Conservation (phyloP, 2,888 invertebrate genomes). For the Spisula subtruncata region DNA sequence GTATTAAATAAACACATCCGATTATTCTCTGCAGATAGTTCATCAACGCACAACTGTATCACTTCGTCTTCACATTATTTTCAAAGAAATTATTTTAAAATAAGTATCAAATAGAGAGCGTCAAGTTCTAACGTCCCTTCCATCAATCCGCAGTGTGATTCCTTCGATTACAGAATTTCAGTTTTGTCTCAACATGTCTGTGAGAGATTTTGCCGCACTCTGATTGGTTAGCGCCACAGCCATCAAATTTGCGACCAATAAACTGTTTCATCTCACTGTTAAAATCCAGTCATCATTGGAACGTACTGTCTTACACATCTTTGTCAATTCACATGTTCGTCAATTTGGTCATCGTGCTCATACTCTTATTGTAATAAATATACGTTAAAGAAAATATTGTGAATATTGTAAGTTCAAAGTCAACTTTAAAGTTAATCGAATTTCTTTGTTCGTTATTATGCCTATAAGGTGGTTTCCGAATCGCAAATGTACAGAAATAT, state of each 20-base stretch:
- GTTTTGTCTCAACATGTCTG: slow-evolving; percentile 14
- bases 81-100: neutral
- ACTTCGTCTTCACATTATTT: too few species aligned
- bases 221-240: slow-evolving; percentile 3
- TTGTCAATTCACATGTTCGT: neutral
- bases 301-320: neutral
- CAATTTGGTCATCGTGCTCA: neutral
- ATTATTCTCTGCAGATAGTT: neutral
- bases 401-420: too few species aligned
- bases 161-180: neutral
- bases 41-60: too few species aligned
- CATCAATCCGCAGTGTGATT: neutral
- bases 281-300: neutral
- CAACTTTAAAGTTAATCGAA: too few species aligned
- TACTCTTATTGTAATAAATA: too few species aligned
- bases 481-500: too few species aligned
- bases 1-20: neutral
- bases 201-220: neutral
- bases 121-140: neutral
- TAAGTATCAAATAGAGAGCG: neutral
- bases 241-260: slow-evolving; percentile 14
- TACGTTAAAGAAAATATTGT: too few species aligned
- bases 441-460: too few species aligned
- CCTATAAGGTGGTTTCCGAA: too few species aligned
- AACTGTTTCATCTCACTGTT: neutral